These are phyloP conservation scores for Caenorhabditis briggsae DNA, from an alignment of 1,140 invertebrate species.

Conservation along the genomic window DNA sequence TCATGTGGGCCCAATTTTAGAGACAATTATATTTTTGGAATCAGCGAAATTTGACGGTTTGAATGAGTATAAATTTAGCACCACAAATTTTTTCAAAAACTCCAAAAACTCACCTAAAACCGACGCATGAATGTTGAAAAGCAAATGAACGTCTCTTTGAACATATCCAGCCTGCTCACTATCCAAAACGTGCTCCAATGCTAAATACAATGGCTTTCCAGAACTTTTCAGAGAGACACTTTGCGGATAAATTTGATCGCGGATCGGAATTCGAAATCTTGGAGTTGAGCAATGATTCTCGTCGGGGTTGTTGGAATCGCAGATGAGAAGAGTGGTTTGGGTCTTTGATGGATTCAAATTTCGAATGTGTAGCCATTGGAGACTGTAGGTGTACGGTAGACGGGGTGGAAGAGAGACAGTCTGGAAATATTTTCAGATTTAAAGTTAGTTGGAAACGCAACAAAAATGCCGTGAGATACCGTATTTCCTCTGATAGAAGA, in stretches of 20 bases:
- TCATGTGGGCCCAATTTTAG: too few species aligned
- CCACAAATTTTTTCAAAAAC: neutral
- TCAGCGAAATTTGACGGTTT: too few species aligned
- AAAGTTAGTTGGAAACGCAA: too few species aligned
- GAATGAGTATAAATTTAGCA: too few species aligned
- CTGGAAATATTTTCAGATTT: conserved; percentile 54
- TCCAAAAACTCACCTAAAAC: conserved; percentile 66
- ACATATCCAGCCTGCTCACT: conserved; percentile 61
- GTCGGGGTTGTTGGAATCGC: conserved; percentile 70
- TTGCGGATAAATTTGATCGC: conserved; percentile 74
- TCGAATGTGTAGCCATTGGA: conserved; percentile 72
- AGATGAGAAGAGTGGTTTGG: conserved; percentile 71
- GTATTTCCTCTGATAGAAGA: too few species aligned
- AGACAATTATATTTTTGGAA: too few species aligned
- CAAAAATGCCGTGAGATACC: too few species aligned
- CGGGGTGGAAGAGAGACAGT: conserved; percentile 71
- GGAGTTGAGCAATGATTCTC: conserved; percentile 68
- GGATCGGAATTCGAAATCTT: conserved; percentile 72
- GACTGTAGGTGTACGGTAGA: conserved; percentile 74
- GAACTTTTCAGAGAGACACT: conserved; percentile 71
- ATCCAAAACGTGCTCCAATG: conserved; percentile 70
- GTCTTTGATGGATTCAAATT: conserved; percentile 19
- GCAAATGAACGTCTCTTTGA: conserved; percentile 72
- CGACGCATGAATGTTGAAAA: conserved; percentile 74
- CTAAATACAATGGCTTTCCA: conserved; percentile 75